phyloP scores from a whole-genome alignment of 2,797 vertebrate species.

The Vultur gryphus region DNA sequence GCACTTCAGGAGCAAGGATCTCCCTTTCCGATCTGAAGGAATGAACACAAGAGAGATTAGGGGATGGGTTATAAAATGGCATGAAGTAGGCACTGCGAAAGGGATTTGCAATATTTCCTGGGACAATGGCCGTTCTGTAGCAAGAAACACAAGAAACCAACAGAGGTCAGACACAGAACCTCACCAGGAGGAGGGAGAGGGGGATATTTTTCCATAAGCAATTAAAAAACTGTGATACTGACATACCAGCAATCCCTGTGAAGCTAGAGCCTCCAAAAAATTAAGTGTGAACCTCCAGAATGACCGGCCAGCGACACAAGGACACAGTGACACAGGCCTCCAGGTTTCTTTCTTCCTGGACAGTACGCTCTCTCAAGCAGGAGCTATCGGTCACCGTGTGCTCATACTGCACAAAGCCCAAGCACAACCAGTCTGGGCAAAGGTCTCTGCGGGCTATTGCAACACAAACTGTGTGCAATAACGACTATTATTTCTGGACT shows the following conservation, averaged over 20 bases:
- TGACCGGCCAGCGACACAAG: background rate
- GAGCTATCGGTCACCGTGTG: background rate
- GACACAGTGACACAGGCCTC: background rate
- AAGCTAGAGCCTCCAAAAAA: background rate
- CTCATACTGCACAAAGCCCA: background rate
- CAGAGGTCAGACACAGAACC: background rate
- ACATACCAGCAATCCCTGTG: background rate
- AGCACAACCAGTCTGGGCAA: background rate
- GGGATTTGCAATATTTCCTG: background rate
- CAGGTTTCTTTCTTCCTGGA: background rate
- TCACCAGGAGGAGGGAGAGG: background rate
- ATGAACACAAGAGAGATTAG: background rate
- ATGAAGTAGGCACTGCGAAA: background rate
- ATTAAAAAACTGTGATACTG: background rate
- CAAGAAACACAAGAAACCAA: background rate
- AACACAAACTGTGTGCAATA: background rate
- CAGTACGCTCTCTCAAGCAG: rapidly evolving
- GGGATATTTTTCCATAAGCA: background rate
- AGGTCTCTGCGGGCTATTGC: background rate
- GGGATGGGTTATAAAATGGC: background rate
- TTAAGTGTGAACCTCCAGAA: background rate
- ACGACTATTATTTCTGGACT: background rate
- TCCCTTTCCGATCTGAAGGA: background rate
- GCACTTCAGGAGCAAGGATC: background rate
- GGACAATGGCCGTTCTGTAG: background rate